Evolutionary conservation across 2,888 invertebrate species (phyloP), one percentile per base, ranked within the genome.

Genomic region (Cheilosia scutellata): DNA sequence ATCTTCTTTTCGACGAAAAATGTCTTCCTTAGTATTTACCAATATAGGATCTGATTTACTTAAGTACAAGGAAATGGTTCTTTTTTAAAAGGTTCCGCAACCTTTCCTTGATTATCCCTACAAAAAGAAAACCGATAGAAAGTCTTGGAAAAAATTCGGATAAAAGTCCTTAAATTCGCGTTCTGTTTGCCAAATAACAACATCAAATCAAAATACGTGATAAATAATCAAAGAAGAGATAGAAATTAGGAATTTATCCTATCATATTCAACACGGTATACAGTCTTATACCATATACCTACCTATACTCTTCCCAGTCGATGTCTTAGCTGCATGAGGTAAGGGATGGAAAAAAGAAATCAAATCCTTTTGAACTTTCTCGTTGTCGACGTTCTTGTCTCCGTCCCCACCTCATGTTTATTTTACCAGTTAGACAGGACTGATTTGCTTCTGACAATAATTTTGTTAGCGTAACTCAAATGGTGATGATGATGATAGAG

Each of bases 181-280:
- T 84, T 66, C 84, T 84, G 71, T 84, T 84, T 84, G 71, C 65
- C 84, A 84, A 84, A 84, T 84, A 84, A 84, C 84, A 84, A 84
- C 84, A 84, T 84, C 75, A 80, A 84, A 84, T 84, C 84, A 84
- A 84, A 84, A 80, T 80, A 84, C 84, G 84, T 84, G 84, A 76
- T 84, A 84, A 80, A 84, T 84, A 84, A 84, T 80, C 80, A 75
- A 80, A 71, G 80, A 13, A 75, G 75, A 76, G 84, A 84, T 71
- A 80, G 75, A 80, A 84, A 80, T 84, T 84, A 84, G 80, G 71
- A 84, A 80, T 84, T 71, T 75, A 79, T 84, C 84, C 53, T 53
- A 55, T 79, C 84, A 79, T 75, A 80, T 80, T 80, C 70, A 68
- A 72, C 27, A 51, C 71, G 60, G 65, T 70, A 51, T 51, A 9